Conservation (phyloP, 2,797 vertebrate species). For the Choloepus didactylus region DNA sequence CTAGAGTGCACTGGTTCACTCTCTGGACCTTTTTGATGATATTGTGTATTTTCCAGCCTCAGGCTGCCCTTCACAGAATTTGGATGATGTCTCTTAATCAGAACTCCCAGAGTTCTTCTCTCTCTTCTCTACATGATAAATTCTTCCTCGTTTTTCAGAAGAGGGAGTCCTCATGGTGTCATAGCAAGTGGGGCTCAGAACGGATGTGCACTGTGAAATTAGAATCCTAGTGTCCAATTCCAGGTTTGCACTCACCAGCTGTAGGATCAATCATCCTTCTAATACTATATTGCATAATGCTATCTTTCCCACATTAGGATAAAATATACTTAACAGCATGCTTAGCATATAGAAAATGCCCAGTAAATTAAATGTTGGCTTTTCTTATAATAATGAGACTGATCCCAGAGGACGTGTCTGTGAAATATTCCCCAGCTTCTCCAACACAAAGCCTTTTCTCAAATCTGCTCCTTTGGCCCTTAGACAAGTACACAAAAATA, state of each 20-base stretch:
- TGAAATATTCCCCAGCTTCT: neutral
- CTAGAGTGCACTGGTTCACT: neutral
- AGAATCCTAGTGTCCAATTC: neutral
- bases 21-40: neutral
- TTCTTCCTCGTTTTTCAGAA: neutral
- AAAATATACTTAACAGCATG: neutral
- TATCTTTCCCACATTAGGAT: neutral
- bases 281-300: neutral
- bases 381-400: neutral
- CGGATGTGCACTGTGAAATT: neutral
- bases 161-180: neutral
- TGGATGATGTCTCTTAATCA: neutral
- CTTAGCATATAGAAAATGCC: neutral
- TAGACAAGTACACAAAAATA: neutral
- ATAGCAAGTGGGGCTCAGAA: neutral
- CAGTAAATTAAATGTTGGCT: constrained; percentile 26
- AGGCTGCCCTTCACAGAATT: neutral
- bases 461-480: neutral
- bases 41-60: neutral
- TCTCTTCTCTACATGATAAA: neutral
- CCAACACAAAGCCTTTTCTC: neutral
- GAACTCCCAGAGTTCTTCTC: neutral
- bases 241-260: neutral
- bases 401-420: neutral
- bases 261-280: neutral